Base-by-base conservation (phyloP, 64 coral and sea anemone species). In the Dendronephthya gigantea region DNA sequence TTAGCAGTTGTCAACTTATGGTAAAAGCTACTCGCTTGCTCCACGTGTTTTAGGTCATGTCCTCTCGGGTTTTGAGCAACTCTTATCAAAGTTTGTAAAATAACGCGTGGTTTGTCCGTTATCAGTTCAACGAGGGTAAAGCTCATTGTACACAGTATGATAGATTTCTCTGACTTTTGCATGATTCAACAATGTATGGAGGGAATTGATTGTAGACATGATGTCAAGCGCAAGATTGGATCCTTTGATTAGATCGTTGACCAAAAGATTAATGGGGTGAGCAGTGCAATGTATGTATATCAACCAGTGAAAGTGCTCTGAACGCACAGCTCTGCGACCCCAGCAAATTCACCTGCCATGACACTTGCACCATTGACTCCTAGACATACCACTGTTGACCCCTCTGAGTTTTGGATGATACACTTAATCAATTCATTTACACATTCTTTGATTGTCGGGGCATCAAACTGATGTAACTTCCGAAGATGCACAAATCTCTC, bases 211-310 rank as follows among this genome's bases (percentile, higher is more conserved):
- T 27, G 31, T 76, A 31, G 69, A 27, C 51, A 58, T 58, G 14
- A 58, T n/a, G 23, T 58, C 23, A 13, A 76, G 69, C 11, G 69
- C 69, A 13, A 76, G 25, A 22, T 13, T 13, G 25, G 69, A 76
- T 34, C 31, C 69, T 37, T 34, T 76, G 31, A 76, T 34, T 12
- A 76, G 11, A 25, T 76, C 69, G 25, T 76, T 76, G 3, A 76
- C 31, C 6, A 76, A 13, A 13, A 76, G 31, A 25, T 31, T 76
- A 12, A 76, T 22, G n/a, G 7, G 69, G 25, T 76, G 69, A 31
- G 35, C 69, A 76, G 69, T 76, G 31, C 69, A 34, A 37, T 76
- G 69, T 13, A 76, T 76, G 69, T 76, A 76, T 22, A 76, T 76
- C 16, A 76, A 25, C 69, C 69, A 76, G 10, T 76, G 29, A 76